Evolutionary conservation across 2,113 vertebrate species (phyloP).

Genomic region (Apteryx owenii): DNA sequence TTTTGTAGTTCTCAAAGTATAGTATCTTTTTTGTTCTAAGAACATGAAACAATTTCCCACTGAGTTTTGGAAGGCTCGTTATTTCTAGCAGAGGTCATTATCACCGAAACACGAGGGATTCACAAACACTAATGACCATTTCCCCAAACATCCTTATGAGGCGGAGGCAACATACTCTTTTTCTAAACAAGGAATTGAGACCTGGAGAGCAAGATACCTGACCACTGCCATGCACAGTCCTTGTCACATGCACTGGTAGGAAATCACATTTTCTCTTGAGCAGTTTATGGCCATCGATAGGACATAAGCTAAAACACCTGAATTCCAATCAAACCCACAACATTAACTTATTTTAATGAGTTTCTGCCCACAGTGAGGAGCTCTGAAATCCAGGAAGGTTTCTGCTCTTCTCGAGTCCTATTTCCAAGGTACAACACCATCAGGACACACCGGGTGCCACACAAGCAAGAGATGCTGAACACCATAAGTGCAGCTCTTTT

Average conservation of each 20-base stretch:
- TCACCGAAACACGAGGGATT: background rate
- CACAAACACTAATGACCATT: background rate
- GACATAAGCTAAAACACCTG: background rate
- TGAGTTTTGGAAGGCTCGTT: background rate
- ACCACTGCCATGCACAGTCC: background rate
- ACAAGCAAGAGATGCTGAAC: background rate
- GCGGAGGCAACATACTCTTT: rapidly evolving
- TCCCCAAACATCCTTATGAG: background rate
- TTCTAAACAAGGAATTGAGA: background rate
- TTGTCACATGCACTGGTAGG: background rate
- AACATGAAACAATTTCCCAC: background rate
- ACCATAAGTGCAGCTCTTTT: background rate
- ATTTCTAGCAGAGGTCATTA: background rate
- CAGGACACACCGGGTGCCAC: background rate
- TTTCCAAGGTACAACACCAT: background rate
- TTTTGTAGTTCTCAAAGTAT: background rate
- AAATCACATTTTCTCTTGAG: background rate
- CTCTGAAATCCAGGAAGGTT: background rate
- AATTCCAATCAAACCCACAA: background rate
- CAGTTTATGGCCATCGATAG: background rate
- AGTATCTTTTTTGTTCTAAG: background rate
- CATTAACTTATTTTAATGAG: background rate
- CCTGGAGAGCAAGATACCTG: background rate
- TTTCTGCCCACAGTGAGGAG: background rate
- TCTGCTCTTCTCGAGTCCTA: background rate